Base-by-base conservation (phyloP, 2,888 invertebrate species). In the Zaprionus lineosus region DNA sequence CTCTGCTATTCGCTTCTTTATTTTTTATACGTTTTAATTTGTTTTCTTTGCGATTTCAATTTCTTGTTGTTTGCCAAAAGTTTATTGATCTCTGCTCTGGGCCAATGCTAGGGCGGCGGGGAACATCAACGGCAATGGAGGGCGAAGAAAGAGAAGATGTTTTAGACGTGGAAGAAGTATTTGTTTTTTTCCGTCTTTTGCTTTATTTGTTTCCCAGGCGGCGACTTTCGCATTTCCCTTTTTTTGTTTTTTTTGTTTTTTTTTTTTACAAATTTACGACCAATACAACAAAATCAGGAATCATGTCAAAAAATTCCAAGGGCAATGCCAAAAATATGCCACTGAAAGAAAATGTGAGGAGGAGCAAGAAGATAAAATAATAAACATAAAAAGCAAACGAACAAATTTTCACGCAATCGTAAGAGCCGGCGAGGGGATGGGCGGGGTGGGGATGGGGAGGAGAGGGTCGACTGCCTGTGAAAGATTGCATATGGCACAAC, bases 1-100 rank as follows among this genome's bases (percentile, higher is more conserved):
- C 16, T 31, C 9, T n/a, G n/a, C n/a, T n/a, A n/a, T n/a, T n/a
- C n/a, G n/a, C n/a, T n/a, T n/a, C n/a, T n/a, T n/a, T n/a, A n/a
- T 56, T 55, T 57, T 75, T 68, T 47, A 66, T 76, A 67, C 74
- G 66, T 74, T 83, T 79, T 55, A 73, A 72, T 77, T 77, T 77
- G 76, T 83, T 83, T 77, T 77, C 81, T 74, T 82, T 82, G 61
- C 69, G 67, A 48, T 77, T 76, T 72, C 76, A 82, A 70, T 77
- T 79, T 76, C 81, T 81, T 84, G 77, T 76, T 78, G 74, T 84
- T 78, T 84, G 78, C 77, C 81, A 81, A 78, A 83, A 83, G 77
- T 78, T 78, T 84, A 81, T 84, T 84, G 82, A 78, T 79, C 83
- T 83, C 76, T 60, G 34, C 44, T 36, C 74, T 65, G 68, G 62